Percentiles rank a stretch among this genome's conserved stretches.
Evolutionary conservation across 1,140 invertebrate genomes (phyloP).

Genomic region (Eufriesea mexicana): DNA sequence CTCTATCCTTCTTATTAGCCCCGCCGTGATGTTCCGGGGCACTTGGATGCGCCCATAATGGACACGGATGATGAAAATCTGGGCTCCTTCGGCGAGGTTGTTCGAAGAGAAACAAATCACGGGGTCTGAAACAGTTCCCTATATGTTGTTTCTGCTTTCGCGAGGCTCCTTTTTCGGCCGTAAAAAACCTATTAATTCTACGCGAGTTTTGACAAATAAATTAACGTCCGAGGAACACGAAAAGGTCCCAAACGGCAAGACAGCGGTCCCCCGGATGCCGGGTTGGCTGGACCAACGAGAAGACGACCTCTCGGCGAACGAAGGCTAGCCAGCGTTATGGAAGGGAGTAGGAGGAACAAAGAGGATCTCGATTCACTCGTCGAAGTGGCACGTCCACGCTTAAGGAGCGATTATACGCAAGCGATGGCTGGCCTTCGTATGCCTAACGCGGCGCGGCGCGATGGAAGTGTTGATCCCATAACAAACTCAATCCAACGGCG

Average conservation of each 20-base stretch:
- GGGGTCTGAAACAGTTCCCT: background rate
- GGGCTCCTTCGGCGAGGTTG: no score
- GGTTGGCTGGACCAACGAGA: background rate
- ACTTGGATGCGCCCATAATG: background rate
- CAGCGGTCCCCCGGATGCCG: background rate
- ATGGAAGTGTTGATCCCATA: conserved; percentile 73
- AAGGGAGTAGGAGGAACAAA: conserved; percentile 27
- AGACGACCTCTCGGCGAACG: background rate
- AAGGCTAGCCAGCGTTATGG: background rate
- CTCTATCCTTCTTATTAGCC: conserved; percentile 15
- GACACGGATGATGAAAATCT: background rate
- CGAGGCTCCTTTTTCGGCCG: background rate
- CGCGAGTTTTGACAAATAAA: background rate
- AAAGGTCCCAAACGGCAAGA: background rate
- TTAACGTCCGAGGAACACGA: background rate
- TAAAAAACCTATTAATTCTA: background rate
- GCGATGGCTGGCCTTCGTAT: conserved; percentile 50
- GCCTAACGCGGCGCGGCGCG: conserved; percentile 53
- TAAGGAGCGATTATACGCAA: conserved; percentile 59
- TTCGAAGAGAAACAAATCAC: background rate
- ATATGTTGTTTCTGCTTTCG: background rate
- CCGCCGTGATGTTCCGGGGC: background rate
- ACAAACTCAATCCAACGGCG: conserved; percentile 71
- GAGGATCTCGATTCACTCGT: conserved; percentile 42
- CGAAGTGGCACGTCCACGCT: conserved; percentile 56